Base-by-base conservation (phyloP, 2,113 vertebrate species). In the Nyctereutes procyonoides region DNA sequence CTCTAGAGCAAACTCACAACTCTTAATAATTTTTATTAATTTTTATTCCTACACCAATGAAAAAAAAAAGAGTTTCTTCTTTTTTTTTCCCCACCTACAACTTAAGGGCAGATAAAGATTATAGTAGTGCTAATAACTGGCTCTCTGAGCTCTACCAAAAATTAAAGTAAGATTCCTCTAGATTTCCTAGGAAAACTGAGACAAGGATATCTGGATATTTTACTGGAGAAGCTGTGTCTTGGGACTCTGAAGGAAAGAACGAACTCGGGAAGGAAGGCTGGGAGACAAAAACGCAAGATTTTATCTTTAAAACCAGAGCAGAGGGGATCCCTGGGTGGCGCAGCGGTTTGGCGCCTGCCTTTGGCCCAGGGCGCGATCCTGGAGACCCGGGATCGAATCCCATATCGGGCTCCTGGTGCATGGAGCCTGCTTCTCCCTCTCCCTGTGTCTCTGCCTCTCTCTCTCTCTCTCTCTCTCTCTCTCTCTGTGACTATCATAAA, bases 251-350 rank as follows among this genome's bases (percentile, higher is more conserved):
- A 71, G 13, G 51, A 83, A 95, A 62, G 83, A 38, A 93, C 43
- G 35, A 95, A 93, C 80, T 83, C 92, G 80, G 74, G 62, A 95
- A 96, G 63, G 55, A 93, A 97, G 32, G 62, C 3, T 74, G 12
- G 19, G 35, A 90, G 32, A 96, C 67, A 96, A 97, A 97, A 93
- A 93, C 4, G 53, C 26, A 94, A 84, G 65, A 84, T 83, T 77
- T 65, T 88, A 86, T 96, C 90, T 95, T 92, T n/a, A 93, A 94
- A 94, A 85, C 17, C 16, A 93, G 28, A 92, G 71, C 62, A 89
- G 71, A 35, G n/a, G n/a, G n/a, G n/a, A n/a, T n/a, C n/a, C n/a
- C n/a, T n/a, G n/a, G n/a, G n/a, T n/a, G n/a, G n/a, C n/a, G n/a
- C n/a, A n/a, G n/a, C n/a, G n/a, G n/a, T n/a, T n/a, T n/a, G n/a